Conservation (phyloP, 2,113 vertebrate species). For the Siphamia tubifer region DNA sequence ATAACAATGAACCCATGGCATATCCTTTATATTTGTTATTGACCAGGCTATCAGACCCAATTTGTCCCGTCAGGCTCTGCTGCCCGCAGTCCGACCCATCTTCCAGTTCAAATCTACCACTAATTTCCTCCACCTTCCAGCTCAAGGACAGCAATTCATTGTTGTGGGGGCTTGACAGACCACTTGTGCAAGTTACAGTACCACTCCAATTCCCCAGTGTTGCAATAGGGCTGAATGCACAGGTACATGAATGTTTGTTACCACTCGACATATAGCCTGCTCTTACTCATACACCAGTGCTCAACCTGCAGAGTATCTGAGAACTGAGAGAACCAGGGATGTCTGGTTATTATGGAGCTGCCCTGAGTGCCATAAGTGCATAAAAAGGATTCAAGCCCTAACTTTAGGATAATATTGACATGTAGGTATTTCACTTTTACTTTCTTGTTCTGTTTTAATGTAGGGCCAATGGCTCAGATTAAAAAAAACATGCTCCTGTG, state of each 20-base stretch:
- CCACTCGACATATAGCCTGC: background rate
- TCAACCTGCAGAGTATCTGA: conserved; percentile 3
- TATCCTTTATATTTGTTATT: conserved; percentile 28
- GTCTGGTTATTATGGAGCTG: conserved; percentile 9
- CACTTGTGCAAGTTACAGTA: conserved; percentile 13
- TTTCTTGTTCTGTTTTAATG: too few relatives aligned
- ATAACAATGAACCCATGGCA: conserved; percentile 18
- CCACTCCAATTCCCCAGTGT: conserved; percentile 19
- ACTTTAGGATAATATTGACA: too few relatives aligned
- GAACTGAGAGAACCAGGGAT: conserved; percentile 2
- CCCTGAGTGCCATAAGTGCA: background rate
- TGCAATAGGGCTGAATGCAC: background rate
- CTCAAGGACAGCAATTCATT: conserved; percentile 54
- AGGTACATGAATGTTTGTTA: conserved; percentile 9
- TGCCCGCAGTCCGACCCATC: conserved; percentile 43
- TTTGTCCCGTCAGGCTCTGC: conserved; percentile 60
- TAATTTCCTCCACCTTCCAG: conserved; percentile 48
- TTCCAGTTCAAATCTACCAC: conserved; percentile 39
- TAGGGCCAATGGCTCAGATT: too few relatives aligned
- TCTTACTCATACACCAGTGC: conserved; percentile 10
- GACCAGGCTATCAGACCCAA: conserved; percentile 45
- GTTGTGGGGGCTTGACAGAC: conserved; percentile 25
- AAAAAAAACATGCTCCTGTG: too few relatives aligned
- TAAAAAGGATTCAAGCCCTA: conserved; percentile 4
- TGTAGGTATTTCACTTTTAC: too few relatives aligned